Conservation (phyloP, 2,113 vertebrate genomes). For the Saccopteryx bilineata region DNA sequence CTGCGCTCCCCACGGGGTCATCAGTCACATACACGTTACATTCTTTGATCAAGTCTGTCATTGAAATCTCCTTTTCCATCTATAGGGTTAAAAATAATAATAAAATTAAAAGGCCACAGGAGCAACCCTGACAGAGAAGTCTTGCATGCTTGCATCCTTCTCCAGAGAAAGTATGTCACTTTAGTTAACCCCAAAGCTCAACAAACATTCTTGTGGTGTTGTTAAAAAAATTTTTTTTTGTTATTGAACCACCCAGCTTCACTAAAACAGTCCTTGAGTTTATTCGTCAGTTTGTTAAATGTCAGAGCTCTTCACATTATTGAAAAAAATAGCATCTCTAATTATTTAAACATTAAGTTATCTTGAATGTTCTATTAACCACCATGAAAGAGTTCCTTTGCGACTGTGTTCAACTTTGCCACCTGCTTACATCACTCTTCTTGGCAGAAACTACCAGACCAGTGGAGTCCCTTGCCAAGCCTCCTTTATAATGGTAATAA, state of each 20-base stretch:
- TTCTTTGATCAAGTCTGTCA: conserved; percentile 51
- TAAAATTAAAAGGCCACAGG: conserved; percentile 68
- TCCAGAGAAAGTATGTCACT: not conserved
- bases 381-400: not conserved
- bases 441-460: conserved; percentile 53
- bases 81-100: conserved; percentile 44
- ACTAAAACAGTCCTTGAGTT: conserved; percentile 34
- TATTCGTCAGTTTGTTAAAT: conserved; percentile 66
- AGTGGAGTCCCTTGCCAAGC: conserved; percentile 23
- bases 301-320: conserved; percentile 79
- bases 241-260: not conserved
- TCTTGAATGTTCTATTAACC: conserved; percentile 38
- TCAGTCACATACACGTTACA: not conserved
- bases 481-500: conserved; percentile 19
- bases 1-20: not conserved
- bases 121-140: conserved; percentile 56
- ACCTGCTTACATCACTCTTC: conserved; percentile 42
- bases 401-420: not conserved
- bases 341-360: conserved; percentile 67
- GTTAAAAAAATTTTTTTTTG: not conserved
- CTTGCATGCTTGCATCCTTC: conserved; percentile 48
- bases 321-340: conserved; percentile 13
- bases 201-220: not conserved
- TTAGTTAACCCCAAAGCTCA: conserved; percentile 22
- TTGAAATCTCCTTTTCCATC: conserved; percentile 46